Evolutionary conservation across 2,113 vertebrate species (phyloP), one percentile per base, ranked within the genome.

Genomic region (Ailurus styani): DNA sequence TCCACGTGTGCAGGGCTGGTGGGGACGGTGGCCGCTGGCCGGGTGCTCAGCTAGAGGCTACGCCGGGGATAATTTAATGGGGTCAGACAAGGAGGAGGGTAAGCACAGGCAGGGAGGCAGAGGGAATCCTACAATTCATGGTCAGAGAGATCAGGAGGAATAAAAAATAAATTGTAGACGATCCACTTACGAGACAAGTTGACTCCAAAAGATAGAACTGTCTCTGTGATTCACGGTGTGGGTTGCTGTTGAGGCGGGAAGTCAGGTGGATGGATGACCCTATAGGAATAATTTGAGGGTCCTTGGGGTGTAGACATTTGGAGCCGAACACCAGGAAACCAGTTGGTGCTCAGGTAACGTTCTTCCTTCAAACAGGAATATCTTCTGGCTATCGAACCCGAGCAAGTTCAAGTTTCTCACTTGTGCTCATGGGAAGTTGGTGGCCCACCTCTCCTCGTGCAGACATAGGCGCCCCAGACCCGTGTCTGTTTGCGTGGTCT

Each of bases 351-450:
- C 18, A 29, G 72, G 47, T 34, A 34, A 21, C 6, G 0, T 45
- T 52, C 89, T 87, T 87, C 62, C 50, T 34, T 87, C 37, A 0
- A 0, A 7, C 2, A 6, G 0, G 0, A 27, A 27, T 6, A 1
- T 60, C 64, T 91, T 54, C 29, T 60, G 31, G 50, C 55, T 27
- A 3, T 40, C 60, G 50, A 15, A 25, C 64, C 42, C 1, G 31
- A 21, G 62, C 11, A 3, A 0, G 0, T 20, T 40, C 7, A 8
- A 0, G 13, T 45, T 66, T 20, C 75, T 62, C 77, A 42, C 27
- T 2, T 7, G 6, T 0, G 2, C 29, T 60, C 1, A 0, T 11
- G 52, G 20, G 5, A 7, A 29, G 29, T 7, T 0, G 11, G 21
- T 45, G 9, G 68, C 18, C 29, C 6, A 50, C 14, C 14, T 29